Evolutionary conservation across 2,113 vertebrate species (phyloP).

Genomic region (Mirounga angustirostris): DNA sequence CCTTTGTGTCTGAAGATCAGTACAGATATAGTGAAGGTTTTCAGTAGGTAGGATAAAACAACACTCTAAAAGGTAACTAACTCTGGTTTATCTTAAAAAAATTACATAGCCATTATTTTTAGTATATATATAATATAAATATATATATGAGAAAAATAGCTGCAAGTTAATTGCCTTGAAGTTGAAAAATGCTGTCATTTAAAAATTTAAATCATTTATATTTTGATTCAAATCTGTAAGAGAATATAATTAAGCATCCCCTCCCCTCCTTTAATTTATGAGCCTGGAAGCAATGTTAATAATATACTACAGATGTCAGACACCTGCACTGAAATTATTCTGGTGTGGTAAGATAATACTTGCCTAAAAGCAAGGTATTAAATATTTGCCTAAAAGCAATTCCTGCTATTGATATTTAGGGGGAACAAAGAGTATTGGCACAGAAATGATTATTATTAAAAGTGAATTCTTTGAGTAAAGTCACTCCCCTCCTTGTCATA

Average conservation of each 20-base stretch:
- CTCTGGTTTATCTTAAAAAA: background rate
- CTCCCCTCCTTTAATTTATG: background rate
- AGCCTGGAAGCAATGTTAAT: constrained; percentile 54
- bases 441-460: background rate
- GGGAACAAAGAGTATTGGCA: background rate
- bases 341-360: background rate
- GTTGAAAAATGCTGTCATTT: constrained; percentile 51
- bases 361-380: constrained; percentile 1
- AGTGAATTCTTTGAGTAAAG: background rate
- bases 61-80: constrained; percentile 37
- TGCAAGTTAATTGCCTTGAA: constrained; percentile 52
- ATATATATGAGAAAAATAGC: constrained; percentile 20
- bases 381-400: constrained; percentile 42
- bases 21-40: background rate
- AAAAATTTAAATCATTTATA: constrained; percentile 55
- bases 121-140: background rate
- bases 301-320: constrained; percentile 43
- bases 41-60: background rate
- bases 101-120: constrained; percentile 35
- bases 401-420: background rate
- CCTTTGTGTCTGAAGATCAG: background rate
- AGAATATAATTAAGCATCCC: constrained; percentile 30
- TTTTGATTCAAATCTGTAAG: constrained; percentile 55
- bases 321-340: constrained; percentile 49
- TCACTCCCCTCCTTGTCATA: background rate